A percentile compares a stretch with the other conserved stretches of the same genome.
Evolutionary conservation across 2,797 vertebrate genomes (phyloP).

Genomic region (Notoglanidium macrostoma): DNA sequence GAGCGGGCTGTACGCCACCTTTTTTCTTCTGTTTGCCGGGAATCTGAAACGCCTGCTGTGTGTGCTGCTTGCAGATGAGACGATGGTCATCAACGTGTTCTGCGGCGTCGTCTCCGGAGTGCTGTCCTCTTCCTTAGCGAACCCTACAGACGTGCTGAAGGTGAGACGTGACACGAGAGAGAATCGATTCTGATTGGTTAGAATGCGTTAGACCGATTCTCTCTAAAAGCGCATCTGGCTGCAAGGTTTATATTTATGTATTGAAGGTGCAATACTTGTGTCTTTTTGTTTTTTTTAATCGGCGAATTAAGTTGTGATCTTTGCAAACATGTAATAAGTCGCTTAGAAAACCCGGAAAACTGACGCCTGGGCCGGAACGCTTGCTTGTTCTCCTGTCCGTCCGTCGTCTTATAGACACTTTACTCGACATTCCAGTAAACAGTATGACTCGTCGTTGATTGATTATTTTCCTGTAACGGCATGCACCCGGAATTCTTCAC

Average conservation of each 20-base stretch:
- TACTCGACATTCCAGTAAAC: no score
- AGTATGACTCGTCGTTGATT: no score
- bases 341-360: no score
- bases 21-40: no score
- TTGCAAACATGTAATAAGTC: no score
- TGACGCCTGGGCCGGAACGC: no score
- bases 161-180: slow-evolving; percentile 62
- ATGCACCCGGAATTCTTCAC: no score
- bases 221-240: not conserved
- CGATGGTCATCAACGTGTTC: slow-evolving; percentile 92
- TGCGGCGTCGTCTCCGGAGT: slow-evolving; percentile 94
- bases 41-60: not conserved
- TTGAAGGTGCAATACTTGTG: not conserved
- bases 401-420: no score
- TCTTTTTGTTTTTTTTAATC: not conserved
- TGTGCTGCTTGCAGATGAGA: slow-evolving; percentile 83
- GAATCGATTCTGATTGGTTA: not conserved
- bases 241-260: not conserved
- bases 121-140: slow-evolving; percentile 90
- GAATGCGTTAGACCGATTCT: not conserved
- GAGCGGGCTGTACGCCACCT: not conserved
- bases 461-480: no score
- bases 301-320: no score
- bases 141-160: slow-evolving; percentile 95
- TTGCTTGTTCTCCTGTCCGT: no score